phyloP scores from a whole-genome alignment of 2,888 invertebrate genomes.

The Aphelenchoides bicaudatus region DNA sequence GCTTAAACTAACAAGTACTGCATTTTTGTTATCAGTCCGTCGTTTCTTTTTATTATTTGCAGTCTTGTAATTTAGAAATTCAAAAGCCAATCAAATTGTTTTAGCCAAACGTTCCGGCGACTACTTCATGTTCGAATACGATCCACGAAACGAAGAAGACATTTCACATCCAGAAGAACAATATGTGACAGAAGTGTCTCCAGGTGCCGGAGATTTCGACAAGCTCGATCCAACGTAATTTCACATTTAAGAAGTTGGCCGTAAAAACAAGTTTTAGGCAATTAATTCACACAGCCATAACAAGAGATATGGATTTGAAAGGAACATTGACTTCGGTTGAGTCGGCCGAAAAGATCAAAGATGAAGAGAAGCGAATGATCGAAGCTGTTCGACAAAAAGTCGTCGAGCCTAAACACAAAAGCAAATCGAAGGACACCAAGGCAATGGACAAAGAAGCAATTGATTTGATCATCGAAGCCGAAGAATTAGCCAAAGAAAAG shows the following conservation, averaged over 20 bases:
- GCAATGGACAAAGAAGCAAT: not conserved
- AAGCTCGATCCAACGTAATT: constrained; percentile 56
- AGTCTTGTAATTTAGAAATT: not conserved
- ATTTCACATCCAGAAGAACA: constrained; percentile 47
- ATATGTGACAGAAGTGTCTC: constrained; percentile 56
- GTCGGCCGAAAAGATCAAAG: constrained; percentile 47
- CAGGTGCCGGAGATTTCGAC: constrained; percentile 47
- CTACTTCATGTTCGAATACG: constrained; percentile 98
- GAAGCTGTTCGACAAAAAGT: constrained; percentile 28
- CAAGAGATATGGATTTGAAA: constrained; percentile 47
- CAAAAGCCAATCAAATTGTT: constrained; percentile 36
- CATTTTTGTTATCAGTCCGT: no score
- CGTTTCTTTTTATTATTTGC: no score
- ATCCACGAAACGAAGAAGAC: constrained; percentile 55
- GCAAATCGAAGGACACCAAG: not conserved
- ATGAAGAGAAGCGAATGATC: constrained; percentile 46
- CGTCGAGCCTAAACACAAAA: not conserved
- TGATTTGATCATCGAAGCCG: not conserved
- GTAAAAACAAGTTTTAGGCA: constrained; percentile 21
- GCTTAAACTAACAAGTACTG: no score
- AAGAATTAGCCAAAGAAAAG: not conserved
- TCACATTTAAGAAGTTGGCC: constrained; percentile 5
- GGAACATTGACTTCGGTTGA: constrained; percentile 50
- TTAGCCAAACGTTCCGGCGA: constrained; percentile 94
- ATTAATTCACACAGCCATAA: constrained; percentile 53